Conservation (phyloP, 2,797 vertebrate species). For the Sciurus carolinensis region DNA sequence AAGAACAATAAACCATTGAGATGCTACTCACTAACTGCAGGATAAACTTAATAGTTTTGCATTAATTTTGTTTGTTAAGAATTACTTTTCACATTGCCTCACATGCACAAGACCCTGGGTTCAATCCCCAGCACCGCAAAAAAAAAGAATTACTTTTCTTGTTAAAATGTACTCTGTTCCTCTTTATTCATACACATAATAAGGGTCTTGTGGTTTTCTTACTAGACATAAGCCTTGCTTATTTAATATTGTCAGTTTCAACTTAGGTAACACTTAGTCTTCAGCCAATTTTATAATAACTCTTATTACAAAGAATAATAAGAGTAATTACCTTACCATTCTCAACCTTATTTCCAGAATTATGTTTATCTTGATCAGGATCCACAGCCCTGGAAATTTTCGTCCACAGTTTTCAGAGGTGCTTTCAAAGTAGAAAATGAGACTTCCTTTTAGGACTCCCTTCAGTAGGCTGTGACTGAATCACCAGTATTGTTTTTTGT, state of each 20-base stretch:
- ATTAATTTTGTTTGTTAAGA: not conserved
- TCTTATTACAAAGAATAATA: not conserved
- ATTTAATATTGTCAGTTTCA: slow-evolving; percentile 24
- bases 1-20: not conserved
- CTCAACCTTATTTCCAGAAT: not conserved
- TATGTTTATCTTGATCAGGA: not conserved
- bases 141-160: no score
- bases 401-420: not conserved
- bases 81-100: not conserved
- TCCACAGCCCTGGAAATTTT: not conserved
- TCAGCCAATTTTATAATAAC: not conserved
- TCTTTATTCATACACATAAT: not conserved
- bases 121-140: no score
- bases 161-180: not conserved
- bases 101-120: no score
- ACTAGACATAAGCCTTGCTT: not conserved
- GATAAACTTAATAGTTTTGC: not conserved
- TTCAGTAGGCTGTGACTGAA: not conserved
- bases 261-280: not conserved
- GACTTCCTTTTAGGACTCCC: not conserved
- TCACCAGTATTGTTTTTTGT: not conserved
- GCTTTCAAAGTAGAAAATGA: not conserved
- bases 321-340: not conserved
- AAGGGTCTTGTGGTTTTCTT: not conserved
- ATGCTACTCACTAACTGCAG: not conserved